These are phyloP conservation scores for Ametastegia equiseti DNA, from an alignment of 2,888 invertebrate species.

Conservation along the genomic window DNA sequence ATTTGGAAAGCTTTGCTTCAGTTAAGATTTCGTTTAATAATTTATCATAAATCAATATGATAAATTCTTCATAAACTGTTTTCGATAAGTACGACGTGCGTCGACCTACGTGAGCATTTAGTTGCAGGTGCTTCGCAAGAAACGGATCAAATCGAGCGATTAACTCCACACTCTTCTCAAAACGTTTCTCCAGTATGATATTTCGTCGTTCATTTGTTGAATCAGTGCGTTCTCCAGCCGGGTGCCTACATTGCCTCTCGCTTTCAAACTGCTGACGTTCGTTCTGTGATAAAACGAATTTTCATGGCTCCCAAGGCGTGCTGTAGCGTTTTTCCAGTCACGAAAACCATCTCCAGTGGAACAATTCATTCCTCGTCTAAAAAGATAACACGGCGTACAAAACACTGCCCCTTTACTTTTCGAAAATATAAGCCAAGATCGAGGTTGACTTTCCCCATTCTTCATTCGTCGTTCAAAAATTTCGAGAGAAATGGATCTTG, in stretches of 20 bases:
- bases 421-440: slow-evolving; percentile 59
- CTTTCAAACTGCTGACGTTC: slow-evolving; percentile 33
- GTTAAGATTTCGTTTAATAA: slow-evolving; percentile 9
- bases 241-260: slow-evolving; percentile 46
- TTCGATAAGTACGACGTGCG: slow-evolving; percentile 51
- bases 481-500: neutral
- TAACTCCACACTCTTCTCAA: slow-evolving; percentile 63
- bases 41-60: neutral
- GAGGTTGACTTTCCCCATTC: slow-evolving; percentile 58
- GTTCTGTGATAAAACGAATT: slow-evolving; percentile 46
- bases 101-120: slow-evolving; percentile 55
- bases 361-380: slow-evolving; percentile 42
- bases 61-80: slow-evolving; percentile 17
- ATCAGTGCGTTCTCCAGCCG: slow-evolving; percentile 50
- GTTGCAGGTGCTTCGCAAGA: slow-evolving; percentile 1
- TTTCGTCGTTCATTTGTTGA: slow-evolving; percentile 54
- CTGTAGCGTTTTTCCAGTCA: slow-evolving; percentile 50
- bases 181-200: slow-evolving; percentile 59
- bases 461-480: slow-evolving; percentile 49
- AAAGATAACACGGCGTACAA: slow-evolving; percentile 56
- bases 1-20: slow-evolving; percentile 7
- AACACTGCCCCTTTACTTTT: slow-evolving; percentile 58
- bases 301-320: slow-evolving; percentile 47
- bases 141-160: slow-evolving; percentile 60
- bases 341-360: slow-evolving; percentile 49